Evolutionary conservation across 2,113 vertebrate species (phyloP).

Genomic region (Lipotes vexillifer): DNA sequence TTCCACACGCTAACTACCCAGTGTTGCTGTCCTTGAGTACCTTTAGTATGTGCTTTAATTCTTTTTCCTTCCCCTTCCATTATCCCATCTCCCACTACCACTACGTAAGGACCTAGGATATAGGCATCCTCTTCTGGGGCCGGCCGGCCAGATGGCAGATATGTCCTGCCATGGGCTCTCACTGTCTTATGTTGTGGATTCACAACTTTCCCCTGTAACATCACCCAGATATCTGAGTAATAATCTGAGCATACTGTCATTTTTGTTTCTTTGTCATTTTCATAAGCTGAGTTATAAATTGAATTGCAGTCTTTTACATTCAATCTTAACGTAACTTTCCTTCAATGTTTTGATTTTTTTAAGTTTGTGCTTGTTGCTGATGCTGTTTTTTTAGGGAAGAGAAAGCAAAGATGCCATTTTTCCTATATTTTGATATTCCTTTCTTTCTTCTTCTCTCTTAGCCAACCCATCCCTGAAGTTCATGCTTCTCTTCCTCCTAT

Average conservation of each 20-base stretch:
- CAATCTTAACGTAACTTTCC: neutral
- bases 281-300: neutral
- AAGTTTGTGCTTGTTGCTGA: neutral
- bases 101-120: neutral
- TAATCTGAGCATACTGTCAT: neutral
- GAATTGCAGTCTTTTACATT: neutral
- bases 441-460: neutral
- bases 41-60: neutral
- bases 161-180: neutral
- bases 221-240: neutral
- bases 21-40: neutral
- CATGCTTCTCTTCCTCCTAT: neutral
- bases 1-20: neutral
- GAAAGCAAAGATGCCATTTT: neutral
- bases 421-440: neutral
- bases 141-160: neutral
- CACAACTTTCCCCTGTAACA: neutral
- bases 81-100: neutral
- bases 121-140: neutral
- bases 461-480: neutral
- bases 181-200: neutral
- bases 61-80: neutral
- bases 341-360: neutral
- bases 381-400: neutral
- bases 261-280: neutral